A percentile compares a stretch with the other conserved stretches of the same genome.
Conservation (phyloP, 2,797 vertebrate genomes). For the Podarcis siculus region DNA sequence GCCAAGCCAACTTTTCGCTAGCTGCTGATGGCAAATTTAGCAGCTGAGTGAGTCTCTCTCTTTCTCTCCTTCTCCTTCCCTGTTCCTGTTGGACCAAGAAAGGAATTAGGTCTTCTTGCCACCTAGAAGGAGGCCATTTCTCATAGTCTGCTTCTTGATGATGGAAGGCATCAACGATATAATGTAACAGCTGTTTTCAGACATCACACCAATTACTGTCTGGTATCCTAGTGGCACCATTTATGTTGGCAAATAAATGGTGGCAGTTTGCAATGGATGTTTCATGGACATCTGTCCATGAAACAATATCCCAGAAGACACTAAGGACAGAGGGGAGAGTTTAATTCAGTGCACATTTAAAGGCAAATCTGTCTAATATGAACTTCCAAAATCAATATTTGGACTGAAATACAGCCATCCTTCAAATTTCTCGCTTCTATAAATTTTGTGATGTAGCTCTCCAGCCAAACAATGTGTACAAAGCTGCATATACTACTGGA, state of each 20-base stretch:
- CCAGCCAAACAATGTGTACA: too few species aligned
- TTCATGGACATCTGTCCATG: neutral
- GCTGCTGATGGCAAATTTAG: slow-evolving; percentile 1
- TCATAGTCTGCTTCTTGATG: neutral
- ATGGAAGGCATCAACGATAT: neutral
- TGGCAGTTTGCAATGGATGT: neutral
- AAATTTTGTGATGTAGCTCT: too few species aligned
- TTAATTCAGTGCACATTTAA: too few species aligned
- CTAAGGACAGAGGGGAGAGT: neutral
- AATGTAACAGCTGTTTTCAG: slow-evolving; percentile 2
- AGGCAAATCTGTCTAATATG: too few species aligned
- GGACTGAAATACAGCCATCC: too few species aligned
- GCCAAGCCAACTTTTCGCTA: slow-evolving; percentile 10
- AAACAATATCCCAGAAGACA: neutral
- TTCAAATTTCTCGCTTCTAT: too few species aligned
- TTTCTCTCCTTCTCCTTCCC: neutral
- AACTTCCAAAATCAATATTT: too few species aligned
- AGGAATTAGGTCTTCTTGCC: neutral
- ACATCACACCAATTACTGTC: neutral
- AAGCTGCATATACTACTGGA: too few species aligned
- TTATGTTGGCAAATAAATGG: neutral
- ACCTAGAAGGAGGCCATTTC: neutral
- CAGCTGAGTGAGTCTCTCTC: neutral
- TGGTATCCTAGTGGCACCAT: neutral
- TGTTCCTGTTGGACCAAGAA: neutral